These are phyloP conservation scores for Drosophila formosana DNA, from an alignment of 2,888 invertebrate species.

Conservation along the genomic window DNA sequence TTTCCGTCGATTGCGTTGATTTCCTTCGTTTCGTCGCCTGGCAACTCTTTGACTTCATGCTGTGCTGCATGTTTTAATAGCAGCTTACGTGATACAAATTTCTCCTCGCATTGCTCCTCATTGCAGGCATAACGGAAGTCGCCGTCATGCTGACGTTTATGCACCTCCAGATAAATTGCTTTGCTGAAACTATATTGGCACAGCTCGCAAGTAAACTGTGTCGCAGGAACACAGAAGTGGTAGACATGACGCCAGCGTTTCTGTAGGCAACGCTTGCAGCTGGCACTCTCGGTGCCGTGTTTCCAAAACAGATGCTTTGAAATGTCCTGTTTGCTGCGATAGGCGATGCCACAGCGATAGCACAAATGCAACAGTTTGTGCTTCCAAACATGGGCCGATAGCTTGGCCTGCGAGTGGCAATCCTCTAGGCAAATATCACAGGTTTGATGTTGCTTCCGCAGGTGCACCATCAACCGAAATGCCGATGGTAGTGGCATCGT, in stretches of 20 bases:
- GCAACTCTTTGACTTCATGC: slow-evolving; percentile 85
- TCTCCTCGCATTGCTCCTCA: slow-evolving; percentile 90
- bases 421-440: slow-evolving; percentile 95
- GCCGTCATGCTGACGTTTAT: slow-evolving; percentile 91
- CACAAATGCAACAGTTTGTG: slow-evolving; percentile 95
- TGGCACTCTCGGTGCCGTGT: slow-evolving; percentile 94
- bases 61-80: slow-evolving; percentile 89
- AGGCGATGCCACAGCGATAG: slow-evolving; percentile 94
- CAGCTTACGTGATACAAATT: slow-evolving; percentile 93
- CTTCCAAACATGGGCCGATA: slow-evolving; percentile 96
- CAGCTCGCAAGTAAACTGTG: slow-evolving; percentile 92
- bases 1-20: slow-evolving; percentile 12
- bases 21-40: slow-evolving; percentile 12
- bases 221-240: slow-evolving; percentile 94
- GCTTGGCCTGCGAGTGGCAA: slow-evolving; percentile 90
- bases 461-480: slow-evolving; percentile 94
- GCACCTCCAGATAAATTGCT: slow-evolving; percentile 93
- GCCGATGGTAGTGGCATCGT: slow-evolving; percentile 92
- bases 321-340: slow-evolving; percentile 94
- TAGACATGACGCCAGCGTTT: slow-evolving; percentile 97
- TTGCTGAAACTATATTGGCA: slow-evolving; percentile 91
- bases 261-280: slow-evolving; percentile 93
- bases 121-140: slow-evolving; percentile 91
- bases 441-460: slow-evolving; percentile 92
- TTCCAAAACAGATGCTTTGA: slow-evolving; percentile 97